Conservation (phyloP, 2,113 vertebrate genomes). For the Gymnarchus niloticus region DNA sequence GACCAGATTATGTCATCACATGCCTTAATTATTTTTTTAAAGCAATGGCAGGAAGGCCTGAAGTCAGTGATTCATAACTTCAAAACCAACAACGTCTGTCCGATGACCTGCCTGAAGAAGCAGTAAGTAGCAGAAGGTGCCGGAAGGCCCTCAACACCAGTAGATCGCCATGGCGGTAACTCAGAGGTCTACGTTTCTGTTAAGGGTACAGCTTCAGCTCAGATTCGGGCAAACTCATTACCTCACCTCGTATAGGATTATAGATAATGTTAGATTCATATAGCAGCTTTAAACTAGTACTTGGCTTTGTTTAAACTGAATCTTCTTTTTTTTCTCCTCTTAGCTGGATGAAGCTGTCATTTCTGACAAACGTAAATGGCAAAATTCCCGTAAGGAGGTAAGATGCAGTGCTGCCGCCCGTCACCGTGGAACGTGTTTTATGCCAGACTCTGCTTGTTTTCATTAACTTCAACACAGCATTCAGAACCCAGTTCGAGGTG, state of each 20-base stretch:
- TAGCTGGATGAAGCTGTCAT: constrained; percentile 97
- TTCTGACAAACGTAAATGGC: constrained; percentile 88
- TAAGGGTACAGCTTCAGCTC: not conserved
- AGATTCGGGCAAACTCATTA: not conserved
- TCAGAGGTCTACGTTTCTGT: not conserved
- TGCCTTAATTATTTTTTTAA: constrained; percentile 31
- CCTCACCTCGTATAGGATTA: not conserved
- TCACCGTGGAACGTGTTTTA: not conserved
- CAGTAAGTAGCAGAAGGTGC: constrained; percentile 72
- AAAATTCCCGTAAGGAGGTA: constrained; percentile 97
- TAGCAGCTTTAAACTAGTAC: too few relatives aligned
- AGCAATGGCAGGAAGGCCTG: constrained; percentile 96
- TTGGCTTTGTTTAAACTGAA: not conserved
- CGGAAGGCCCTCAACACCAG: not conserved
- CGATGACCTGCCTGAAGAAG: constrained; percentile 97
- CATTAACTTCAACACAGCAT: too few relatives aligned
- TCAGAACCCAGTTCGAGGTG: too few relatives aligned
- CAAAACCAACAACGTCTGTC: constrained; percentile 96
- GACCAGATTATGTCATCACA: not conserved
- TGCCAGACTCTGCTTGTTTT: not conserved
- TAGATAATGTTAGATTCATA: too few relatives aligned
- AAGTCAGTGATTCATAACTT: constrained; percentile 93
- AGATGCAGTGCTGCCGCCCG: constrained; percentile 36
- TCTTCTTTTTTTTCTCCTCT: constrained; percentile 29
- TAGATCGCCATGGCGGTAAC: not conserved